Evolutionary conservation across 2,113 vertebrate species (phyloP), one percentile per base, ranked within the genome.

Genomic region (Rhineura floridana): DNA sequence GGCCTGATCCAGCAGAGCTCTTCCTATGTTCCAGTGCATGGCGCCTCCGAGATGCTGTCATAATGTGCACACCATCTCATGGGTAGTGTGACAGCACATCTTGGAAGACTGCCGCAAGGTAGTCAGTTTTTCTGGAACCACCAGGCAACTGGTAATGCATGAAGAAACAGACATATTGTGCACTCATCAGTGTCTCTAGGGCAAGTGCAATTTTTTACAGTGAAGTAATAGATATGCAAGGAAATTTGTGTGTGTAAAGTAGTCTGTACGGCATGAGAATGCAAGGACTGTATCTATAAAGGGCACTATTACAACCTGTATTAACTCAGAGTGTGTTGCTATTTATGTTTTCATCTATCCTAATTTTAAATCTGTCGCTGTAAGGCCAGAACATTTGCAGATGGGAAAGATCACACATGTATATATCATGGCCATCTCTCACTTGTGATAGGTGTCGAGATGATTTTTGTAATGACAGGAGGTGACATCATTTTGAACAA

Each of bases 401-500:
- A 87, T 59, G 52, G 3, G 82, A 91, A 5, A 42, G 81, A 77
- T 73, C 0, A 6, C 55, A 59, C 21, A 59, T 59, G 65, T 23
- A 70, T 91, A 83, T 65, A 72, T 6, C 1, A 6, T 72, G 70
- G 15, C 70, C 39, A 36, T n/a, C 36, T 72, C 70, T 39, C n/a
- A 72, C 39, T 72, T 72, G 70, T 39, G 36, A 39, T 36, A 72
- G 39, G 70, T 39, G 36, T 36, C 36, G 36, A 19, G 39, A 39
- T 39, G 36, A 1, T 84, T 36, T 23, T 75, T 85, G 36, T 73
- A 36, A 39, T 48, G 33, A 78, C 30, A 36, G 42, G 33, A 85
- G 55, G 12, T 48, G 89, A 85, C 21, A 4, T 75, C 81, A 89
- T 36, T 59, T 63, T 90, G 90, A 70, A 80, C 62, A 67, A 78